Evolutionary conservation across 1,140 invertebrate species (phyloP).

Genomic region (Aethina tumida): DNA sequence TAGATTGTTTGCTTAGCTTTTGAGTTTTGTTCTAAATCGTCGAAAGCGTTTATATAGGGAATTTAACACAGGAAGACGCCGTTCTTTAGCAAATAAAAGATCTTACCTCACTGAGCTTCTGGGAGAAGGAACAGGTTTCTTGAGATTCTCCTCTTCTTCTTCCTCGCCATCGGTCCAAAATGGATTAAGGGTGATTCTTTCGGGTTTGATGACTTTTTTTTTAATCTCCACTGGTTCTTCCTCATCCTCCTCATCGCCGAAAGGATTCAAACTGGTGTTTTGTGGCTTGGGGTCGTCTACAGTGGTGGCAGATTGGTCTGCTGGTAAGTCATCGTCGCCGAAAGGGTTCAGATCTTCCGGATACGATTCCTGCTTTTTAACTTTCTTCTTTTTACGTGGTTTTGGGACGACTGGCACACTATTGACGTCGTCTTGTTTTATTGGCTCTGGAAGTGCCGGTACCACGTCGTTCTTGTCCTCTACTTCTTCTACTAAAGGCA

Average conservation of each 20-base stretch:
- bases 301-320: no score
- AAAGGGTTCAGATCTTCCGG: slow-evolving; percentile 75
- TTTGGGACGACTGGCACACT: not conserved
- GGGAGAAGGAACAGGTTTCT: slow-evolving; percentile 46
- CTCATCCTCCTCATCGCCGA: slow-evolving; percentile 55
- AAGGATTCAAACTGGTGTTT: slow-evolving; percentile 52
- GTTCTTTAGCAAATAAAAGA: not conserved
- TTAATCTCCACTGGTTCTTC: slow-evolving; percentile 35
- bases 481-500: slow-evolving; percentile 1
- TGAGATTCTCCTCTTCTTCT: slow-evolving; percentile 36
- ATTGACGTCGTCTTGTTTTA: no score
- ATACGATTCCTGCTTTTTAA: slow-evolving; percentile 32
- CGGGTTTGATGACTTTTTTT: slow-evolving; percentile 24
- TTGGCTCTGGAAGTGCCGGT: no score
- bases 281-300: no score
- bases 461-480: no score
- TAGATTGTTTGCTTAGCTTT: no score
- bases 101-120: slow-evolving; percentile 23
- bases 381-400: slow-evolving; percentile 4
- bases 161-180: slow-evolving; percentile 59
- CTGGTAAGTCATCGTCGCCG: slow-evolving; percentile 49
- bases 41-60: no score
- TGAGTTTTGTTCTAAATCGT: no score
- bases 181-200: slow-evolving; percentile 49
- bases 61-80: no score